These are phyloP conservation scores for Synchiropus splendidus DNA, from an alignment of 2,113 vertebrate genomes.

Conservation along the genomic window DNA sequence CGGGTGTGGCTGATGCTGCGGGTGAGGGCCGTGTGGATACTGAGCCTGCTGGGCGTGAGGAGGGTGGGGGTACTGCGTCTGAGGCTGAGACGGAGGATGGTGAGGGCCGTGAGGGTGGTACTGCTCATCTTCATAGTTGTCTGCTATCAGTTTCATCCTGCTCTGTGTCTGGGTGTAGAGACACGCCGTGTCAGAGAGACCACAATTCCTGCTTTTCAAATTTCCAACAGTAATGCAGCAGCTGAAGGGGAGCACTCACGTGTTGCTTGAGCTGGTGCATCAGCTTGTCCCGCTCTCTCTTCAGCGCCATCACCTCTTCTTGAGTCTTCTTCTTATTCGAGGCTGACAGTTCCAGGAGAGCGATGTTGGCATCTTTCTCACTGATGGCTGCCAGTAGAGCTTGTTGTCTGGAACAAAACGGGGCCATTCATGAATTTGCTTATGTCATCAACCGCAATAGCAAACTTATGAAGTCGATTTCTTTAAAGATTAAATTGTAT, in stretches of 20 bases:
- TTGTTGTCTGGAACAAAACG: conserved; percentile 77
- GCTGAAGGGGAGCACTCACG: no score
- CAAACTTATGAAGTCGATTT: no score
- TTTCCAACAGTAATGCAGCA: no score
- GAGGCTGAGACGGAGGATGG: conserved; percentile 80
- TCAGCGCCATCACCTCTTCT: conserved; percentile 92
- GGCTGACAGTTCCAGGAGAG: conserved; percentile 91
- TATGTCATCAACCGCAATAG: no score
- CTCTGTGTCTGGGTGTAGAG: conserved; percentile 99
- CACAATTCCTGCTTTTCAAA: no score
- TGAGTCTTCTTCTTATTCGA: conserved; percentile 99
- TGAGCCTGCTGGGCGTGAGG: conserved; percentile 24
- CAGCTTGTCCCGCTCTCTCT: conserved; percentile 92
- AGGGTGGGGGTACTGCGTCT: conserved; percentile 73
- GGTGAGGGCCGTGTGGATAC: conserved; percentile 31
- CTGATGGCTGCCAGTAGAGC: conserved; percentile 97
- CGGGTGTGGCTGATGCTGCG: conserved; percentile 14
- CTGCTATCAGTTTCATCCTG: conserved; percentile 94
- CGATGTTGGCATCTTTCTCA: conserved; percentile 98
- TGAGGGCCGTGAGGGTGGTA: conserved; percentile 83
- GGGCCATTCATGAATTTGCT: no score
- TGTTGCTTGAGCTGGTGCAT: conserved; percentile 98
- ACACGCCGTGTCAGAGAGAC: no score
- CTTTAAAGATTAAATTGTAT: no score
- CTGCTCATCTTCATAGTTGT: conserved; percentile 93